Evolutionary conservation across 2,888 invertebrate genomes (phyloP), one percentile per base, ranked within the genome.

Genomic region (Cordilura impudica): DNA sequence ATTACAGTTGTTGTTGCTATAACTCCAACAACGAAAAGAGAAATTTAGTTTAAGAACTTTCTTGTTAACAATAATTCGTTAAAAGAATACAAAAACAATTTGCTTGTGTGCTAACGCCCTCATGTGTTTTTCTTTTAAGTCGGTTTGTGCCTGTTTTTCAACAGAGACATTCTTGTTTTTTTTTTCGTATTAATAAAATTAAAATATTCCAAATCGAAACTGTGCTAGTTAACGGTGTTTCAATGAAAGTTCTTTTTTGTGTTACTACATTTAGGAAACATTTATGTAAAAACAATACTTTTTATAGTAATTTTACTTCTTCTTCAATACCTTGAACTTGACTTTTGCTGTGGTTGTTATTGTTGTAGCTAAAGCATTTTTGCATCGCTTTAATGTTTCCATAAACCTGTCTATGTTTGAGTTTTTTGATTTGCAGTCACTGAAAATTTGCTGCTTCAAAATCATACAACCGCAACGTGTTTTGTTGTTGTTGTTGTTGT

Each of bases 301-400:
- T 71, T 53, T 31, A 31, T 8, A 53, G 7, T 8, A n/a, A 21
- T 35, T 23, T 23, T 16, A n/a, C 35, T 56, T 16, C 21, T 31
- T 56, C n/a, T n/a, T 26, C 60, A 6, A 56, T 47, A 71, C 70
- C 78, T 79, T 79, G 78, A 74, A 74, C 78, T 79, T 79, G 78
- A 79, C 65, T 79, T 74, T 18, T 39, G 31, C 10, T 3, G 4
- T 47, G 18, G 16, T 54, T 66, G 16, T 58, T 54, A n/a, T 19
- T 23, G 18, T 47, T 16, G 16, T 26, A 5, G 12, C 35, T 47
- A 16, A 7, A 16, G n/a, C 35, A 39, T 39, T 47, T 31, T 54
- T 53, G 10, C 35, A 26, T 51, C 16, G 19, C 18, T 16, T 58
- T 18, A 35, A n/a, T 31, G 14, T 26, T 35, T 51, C 23, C 18